Evolutionary conservation across 2,888 invertebrate species (phyloP).

Genomic region (Anagyrus pseudococci): DNA sequence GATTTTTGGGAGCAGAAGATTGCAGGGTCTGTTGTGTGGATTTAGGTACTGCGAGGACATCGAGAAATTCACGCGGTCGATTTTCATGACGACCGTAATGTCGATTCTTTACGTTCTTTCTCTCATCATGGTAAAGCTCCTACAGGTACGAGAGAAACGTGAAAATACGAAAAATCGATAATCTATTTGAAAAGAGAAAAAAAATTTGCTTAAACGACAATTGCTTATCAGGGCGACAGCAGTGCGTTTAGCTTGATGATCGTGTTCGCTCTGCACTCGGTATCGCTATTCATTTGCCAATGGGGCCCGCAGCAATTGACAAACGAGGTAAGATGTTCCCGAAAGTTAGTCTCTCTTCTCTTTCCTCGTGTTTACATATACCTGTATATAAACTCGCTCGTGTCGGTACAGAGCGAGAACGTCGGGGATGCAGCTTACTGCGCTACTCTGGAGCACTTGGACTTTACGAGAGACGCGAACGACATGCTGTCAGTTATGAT

Average conservation of each 20-base stretch:
- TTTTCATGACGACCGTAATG: not conserved
- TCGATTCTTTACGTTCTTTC: not conserved
- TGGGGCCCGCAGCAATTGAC: conserved; percentile 5
- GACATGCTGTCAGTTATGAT: conserved; percentile 14
- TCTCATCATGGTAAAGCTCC: not conserved
- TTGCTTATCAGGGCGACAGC: not conserved
- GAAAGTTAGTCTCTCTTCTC: too few relatives aligned
- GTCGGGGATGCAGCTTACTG: conserved; percentile 18
- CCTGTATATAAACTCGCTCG: not conserved
- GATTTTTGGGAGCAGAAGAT: not conserved
- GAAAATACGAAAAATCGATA: too few relatives aligned
- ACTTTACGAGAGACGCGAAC: not conserved
- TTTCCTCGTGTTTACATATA: too few relatives aligned
- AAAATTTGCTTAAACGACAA: not conserved
- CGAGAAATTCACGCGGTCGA: not conserved
- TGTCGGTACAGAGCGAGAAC: conserved; percentile 14
- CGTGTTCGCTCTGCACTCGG: not conserved
- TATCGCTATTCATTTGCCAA: conserved; percentile 21
- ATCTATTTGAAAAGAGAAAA: not conserved
- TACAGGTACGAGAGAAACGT: too few relatives aligned
- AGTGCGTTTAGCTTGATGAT: not conserved
- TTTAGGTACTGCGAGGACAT: not conserved
- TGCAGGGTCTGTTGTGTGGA: not conserved
- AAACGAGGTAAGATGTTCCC: too few relatives aligned
- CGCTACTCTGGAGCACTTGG: conserved; percentile 7